Conservation (phyloP, 1,140 invertebrate genomes). For the Ceratoteleas bidentatus region DNA sequence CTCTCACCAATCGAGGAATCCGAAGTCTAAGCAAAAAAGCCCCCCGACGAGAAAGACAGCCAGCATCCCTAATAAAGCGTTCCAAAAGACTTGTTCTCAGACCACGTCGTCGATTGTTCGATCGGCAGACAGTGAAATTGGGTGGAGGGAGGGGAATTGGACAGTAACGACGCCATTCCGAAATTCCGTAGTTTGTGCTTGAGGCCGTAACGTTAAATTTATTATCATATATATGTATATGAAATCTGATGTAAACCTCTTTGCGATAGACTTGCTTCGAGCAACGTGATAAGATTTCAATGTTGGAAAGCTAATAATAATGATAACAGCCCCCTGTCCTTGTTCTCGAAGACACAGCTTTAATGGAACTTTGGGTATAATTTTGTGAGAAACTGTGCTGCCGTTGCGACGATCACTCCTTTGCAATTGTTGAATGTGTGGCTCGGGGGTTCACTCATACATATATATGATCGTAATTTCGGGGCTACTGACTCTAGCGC, state of each 20-base stretch:
- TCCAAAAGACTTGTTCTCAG: constrained; percentile 5
- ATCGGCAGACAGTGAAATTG: constrained; percentile 7
- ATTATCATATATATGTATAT: constrained; percentile 73
- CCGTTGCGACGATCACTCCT: constrained; percentile 42
- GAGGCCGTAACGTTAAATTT: constrained; percentile 37
- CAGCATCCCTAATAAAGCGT: constrained; percentile 9
- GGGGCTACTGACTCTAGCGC: constrained; percentile 19
- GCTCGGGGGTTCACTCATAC: constrained; percentile 57
- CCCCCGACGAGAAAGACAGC: constrained; percentile 9
- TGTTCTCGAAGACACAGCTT: constrained; percentile 27
- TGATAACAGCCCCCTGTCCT: constrained; percentile 13
- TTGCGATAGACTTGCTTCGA: constrained; percentile 41
- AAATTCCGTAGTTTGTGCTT: constrained; percentile 42
- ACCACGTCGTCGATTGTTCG: constrained; percentile 37
- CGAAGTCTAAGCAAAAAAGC: constrained; percentile 3
- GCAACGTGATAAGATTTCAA: background rate
- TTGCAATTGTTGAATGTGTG: constrained; percentile 37
- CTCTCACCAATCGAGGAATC: constrained; percentile 30
- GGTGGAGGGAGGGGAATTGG: background rate
- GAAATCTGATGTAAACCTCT: constrained; percentile 76
- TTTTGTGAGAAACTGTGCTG: constrained; percentile 57
- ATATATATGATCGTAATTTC: constrained; percentile 68
- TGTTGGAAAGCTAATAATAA: background rate
- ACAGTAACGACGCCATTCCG: constrained; percentile 3
- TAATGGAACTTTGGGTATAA: constrained; percentile 50